These are phyloP conservation scores for Euzetes globulus DNA, from an alignment of 2,888 invertebrate genomes.

Conservation along the genomic window DNA sequence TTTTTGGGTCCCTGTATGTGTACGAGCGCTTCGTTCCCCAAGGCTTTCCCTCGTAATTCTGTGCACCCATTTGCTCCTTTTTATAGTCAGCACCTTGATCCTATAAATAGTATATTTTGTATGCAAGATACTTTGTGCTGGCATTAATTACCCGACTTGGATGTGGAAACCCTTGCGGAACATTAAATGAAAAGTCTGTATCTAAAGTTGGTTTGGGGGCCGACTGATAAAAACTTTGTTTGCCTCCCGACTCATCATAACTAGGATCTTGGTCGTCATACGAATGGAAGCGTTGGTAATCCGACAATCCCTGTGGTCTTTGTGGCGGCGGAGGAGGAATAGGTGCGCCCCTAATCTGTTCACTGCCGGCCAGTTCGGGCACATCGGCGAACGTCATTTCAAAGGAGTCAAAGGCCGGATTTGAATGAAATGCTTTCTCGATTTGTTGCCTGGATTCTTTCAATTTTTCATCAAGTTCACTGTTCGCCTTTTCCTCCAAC, in stretches of 20 bases:
- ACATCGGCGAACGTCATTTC: background rate
- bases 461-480: no score
- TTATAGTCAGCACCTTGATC: background rate
- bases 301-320: background rate
- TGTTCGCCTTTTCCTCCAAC: no score
- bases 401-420: background rate
- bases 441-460: background rate
- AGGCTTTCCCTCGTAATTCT: constrained; percentile 25
- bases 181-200: background rate
- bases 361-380: background rate
- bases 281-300: background rate
- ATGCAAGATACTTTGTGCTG: background rate
- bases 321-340: background rate
- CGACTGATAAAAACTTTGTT: background rate
- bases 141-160: background rate
- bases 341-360: background rate
- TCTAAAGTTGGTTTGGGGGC: background rate
- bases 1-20: constrained; percentile 26
- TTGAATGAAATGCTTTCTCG: background rate
- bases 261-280: background rate
- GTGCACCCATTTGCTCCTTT: constrained; percentile 5
- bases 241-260: background rate
- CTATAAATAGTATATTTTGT: background rate
- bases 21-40: constrained; percentile 29
- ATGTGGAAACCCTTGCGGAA: background rate